Evolutionary conservation across 2,113 vertebrate genomes (phyloP).

Genomic region (Ciconia maguari): DNA sequence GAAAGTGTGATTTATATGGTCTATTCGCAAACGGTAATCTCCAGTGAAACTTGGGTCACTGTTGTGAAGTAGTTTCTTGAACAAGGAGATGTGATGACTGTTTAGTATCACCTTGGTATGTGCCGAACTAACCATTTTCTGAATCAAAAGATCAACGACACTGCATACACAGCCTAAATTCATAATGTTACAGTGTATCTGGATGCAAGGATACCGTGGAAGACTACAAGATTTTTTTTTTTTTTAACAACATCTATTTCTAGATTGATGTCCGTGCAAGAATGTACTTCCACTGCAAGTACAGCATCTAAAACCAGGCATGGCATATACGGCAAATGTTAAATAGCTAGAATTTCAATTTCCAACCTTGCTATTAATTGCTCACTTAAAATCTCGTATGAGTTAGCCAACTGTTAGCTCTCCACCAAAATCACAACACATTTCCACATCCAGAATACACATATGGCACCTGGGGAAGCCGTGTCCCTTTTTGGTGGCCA

Average conservation of each 20-base stretch:
- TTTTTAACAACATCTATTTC: neutral
- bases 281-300: neutral
- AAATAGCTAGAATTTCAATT: neutral
- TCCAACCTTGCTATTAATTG: neutral
- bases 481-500: neutral
- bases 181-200: neutral
- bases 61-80: neutral
- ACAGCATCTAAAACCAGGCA: neutral
- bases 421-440: neutral
- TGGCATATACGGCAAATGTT: neutral
- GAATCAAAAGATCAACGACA: neutral
- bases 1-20: neutral
- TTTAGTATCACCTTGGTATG: neutral
- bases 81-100: neutral
- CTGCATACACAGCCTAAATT: neutral
- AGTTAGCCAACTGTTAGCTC: slow-evolving; percentile 44
- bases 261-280: neutral
- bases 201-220: neutral
- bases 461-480: neutral
- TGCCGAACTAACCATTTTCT: neutral
- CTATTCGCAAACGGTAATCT: neutral
- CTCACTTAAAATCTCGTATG: neutral
- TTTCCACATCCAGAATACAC: neutral
- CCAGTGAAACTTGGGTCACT: neutral
- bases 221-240: neutral